A percentile compares a stretch with the other conserved stretches of the same genome.
phyloP scores from a whole-genome alignment of 2,797 vertebrate species.

The Paramormyrops hopkinsi region DNA sequence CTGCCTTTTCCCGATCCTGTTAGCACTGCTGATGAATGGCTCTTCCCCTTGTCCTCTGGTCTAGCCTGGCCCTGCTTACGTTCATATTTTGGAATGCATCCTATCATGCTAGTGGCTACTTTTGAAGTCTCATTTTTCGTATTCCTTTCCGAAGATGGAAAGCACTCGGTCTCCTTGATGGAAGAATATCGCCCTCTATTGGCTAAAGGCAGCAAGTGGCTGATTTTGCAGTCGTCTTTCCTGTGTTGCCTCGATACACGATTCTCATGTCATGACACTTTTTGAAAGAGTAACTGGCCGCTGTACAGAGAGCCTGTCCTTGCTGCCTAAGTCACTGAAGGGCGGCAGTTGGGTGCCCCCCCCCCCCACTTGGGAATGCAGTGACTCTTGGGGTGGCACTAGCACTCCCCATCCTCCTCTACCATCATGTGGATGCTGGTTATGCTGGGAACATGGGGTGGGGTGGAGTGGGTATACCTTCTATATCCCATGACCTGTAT shows the following conservation, averaged over 20 bases:
- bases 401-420: neutral
- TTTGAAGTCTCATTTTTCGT: slow-evolving; percentile 28
- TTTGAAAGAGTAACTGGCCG: neutral
- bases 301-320: slow-evolving; percentile 11
- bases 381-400: neutral
- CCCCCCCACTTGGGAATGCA: neutral
- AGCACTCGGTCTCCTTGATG: neutral
- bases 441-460: neutral
- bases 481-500: neutral
- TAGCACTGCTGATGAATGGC: slow-evolving; percentile 23
- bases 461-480: neutral
- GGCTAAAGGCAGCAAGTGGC: slow-evolving; percentile 11
- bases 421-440: neutral
- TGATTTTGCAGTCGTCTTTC: neutral
- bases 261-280: neutral
- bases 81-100: slow-evolving; percentile 35
- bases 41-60: slow-evolving; percentile 33
- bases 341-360: slow-evolving; percentile 12
- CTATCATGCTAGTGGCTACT: slow-evolving; percentile 35
- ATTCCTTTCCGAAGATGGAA: neutral
- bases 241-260: neutral
- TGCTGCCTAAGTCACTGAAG: slow-evolving; percentile 29
- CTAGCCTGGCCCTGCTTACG: slow-evolving; percentile 27
- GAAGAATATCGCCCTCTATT: slow-evolving; percentile 32
- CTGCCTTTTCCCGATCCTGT: slow-evolving; percentile 12